Base-by-base conservation (phyloP, 1,140 invertebrate genomes). In the Antheraea pernyi region DNA sequence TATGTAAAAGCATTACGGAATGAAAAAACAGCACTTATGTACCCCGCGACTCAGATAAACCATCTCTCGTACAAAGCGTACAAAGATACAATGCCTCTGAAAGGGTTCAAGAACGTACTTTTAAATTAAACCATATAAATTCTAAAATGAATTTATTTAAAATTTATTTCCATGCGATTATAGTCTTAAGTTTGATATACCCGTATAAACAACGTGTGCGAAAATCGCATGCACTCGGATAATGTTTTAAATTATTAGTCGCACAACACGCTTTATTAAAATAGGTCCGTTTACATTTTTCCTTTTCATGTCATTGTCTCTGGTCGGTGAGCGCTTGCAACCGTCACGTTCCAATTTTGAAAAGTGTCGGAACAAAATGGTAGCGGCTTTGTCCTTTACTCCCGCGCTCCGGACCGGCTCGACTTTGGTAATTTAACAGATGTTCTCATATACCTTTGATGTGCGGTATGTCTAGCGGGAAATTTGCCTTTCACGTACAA, bases 1-100 rank as follows among this genome's bases (percentile, higher is more conserved):
- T 89, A 92, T 91, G 88, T 91, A 90, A 92, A 92, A 92, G 90
- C 88, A 92, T 92, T 92, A 92, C 88, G 86, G 86, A 91, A 92
- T 91, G 88, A 91, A 92, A 91, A 92, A 92, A 92, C 90, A 92
- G 88, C 85, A 91, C 90, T 92, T 90, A 92, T 92, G 88, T 92
- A 92, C 88, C 88, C 82, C 83, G 85, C 89, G 88, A 91, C 80
- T 84, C 80, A 84, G 89, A 91, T 91, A 91, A 91, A 91, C 88
- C 88, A 91, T 91, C 89, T 91, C 85, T 72, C 79, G 86, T 89
- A 91, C 89, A 91, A 91, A 91, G 89, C 82, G 83, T 84, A 91
- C 89, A 91, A 91, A 89, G 89, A 91, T 91, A 91, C 89, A 91
- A 91, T 91, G 84, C 89, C 88, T 91, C 89, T 91, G 89, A 91